A percentile compares a stretch with the other conserved stretches of the same genome.
These are phyloP conservation scores for Cossypha polioptera DNA, from an alignment of 2,797 vertebrate species.

Conservation along the genomic window DNA sequence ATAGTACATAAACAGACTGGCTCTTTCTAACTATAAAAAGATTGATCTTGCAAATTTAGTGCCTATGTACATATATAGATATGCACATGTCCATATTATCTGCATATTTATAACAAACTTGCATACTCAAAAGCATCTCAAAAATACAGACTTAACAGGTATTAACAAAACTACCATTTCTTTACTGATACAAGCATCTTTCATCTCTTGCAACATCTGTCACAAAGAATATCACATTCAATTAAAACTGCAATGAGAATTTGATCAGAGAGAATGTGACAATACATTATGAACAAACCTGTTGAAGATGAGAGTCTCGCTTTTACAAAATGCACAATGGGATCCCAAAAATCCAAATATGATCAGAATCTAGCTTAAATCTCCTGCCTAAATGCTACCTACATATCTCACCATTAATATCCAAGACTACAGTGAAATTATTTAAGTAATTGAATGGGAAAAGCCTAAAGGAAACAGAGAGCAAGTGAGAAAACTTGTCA, in stretches of 20 bases:
- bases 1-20: background rate
- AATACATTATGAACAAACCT: background rate
- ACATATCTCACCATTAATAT: background rate
- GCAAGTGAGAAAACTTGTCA: background rate
- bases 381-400: background rate
- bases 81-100: fast-evolving
- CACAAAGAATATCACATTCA: background rate
- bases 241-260: background rate
- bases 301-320: background rate
- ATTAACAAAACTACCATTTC: background rate
- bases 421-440: background rate
- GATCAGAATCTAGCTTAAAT: background rate
- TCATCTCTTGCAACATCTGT: background rate
- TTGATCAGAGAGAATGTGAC: background rate
- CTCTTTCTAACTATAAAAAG: background rate
- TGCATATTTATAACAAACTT: background rate
- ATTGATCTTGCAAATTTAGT: background rate
- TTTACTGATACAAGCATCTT: background rate
- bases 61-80: fast-evolving
- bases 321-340: background rate
- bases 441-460: background rate
- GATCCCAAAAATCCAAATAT: background rate
- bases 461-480: background rate
- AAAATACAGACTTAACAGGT: background rate
- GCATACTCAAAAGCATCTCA: background rate